Conservation (phyloP, 1,140 invertebrate genomes). For the Hycleus phaleratus region DNA sequence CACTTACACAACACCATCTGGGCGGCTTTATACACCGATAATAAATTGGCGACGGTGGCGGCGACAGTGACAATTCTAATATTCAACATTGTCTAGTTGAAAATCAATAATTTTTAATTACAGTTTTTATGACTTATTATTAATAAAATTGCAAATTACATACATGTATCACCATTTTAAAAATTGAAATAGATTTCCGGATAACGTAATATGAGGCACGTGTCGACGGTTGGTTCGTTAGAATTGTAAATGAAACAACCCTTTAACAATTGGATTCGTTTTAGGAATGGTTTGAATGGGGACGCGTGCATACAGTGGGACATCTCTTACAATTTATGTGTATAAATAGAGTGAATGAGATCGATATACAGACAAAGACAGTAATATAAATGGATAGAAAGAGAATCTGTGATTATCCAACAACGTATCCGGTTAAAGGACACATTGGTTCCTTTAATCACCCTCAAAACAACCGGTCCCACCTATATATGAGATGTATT, state of each 20-base stretch:
- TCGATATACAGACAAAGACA: no score
- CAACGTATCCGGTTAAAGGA: no score
- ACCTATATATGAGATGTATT: no score
- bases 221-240: conserved; percentile 24
- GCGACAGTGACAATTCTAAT: neutral
- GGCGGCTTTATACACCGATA: neutral
- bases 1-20: neutral
- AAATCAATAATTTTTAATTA: neutral
- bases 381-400: no score
- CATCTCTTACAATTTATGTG: no score
- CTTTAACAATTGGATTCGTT: conserved; percentile 26
- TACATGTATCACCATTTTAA: no score
- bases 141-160: no score
- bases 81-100: neutral
- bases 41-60: neutral
- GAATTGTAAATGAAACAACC: conserved; percentile 29
- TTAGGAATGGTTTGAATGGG: conserved; percentile 16
- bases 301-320: conserved; percentile 10
- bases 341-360: no score
- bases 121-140: no score
- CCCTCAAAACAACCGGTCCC: no score
- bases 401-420: no score
- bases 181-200: conserved; percentile 10
- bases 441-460: no score
- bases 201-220: conserved; percentile 22